Evolutionary conservation across 2,888 invertebrate genomes (phyloP).

Genomic region (Epirrita christyi): DNA sequence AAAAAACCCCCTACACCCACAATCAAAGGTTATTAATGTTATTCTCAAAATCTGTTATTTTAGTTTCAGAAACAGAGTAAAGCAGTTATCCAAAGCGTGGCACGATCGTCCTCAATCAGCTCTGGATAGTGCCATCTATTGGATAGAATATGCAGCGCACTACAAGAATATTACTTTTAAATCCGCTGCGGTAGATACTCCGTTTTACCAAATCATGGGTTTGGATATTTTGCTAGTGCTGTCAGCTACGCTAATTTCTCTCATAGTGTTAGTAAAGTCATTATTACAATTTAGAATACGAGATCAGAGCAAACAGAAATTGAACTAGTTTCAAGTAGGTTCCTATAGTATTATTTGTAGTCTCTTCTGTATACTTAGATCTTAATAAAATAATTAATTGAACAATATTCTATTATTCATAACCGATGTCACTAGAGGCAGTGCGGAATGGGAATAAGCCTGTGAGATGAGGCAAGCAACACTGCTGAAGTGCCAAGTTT

Average conservation of each 20-base stretch:
- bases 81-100: conserved; percentile 80
- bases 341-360: too few relatives aligned
- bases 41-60: too few relatives aligned
- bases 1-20: too few relatives aligned
- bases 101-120: conserved; percentile 83
- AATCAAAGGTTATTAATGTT: too few relatives aligned
- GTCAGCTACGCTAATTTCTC: conserved; percentile 12
- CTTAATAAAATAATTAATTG: too few relatives aligned
- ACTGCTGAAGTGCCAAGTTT: too few relatives aligned
- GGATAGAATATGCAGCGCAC: conserved; percentile 86
- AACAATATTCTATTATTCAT: too few relatives aligned
- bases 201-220: conserved; percentile 76
- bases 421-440: too few relatives aligned
- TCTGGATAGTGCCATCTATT: conserved; percentile 85
- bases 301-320: conserved; percentile 11
- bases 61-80: conserved; percentile 70
- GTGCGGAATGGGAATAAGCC: too few relatives aligned
- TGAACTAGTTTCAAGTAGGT: neutral
- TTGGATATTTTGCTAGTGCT: conserved; percentile 58
- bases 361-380: too few relatives aligned
- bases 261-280: conserved; percentile 17
- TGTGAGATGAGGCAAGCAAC: too few relatives aligned
- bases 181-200: conserved; percentile 75
- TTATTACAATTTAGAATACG: conserved; percentile 7
- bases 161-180: conserved; percentile 71